Conservation (phyloP, 2,797 vertebrate genomes). For the Pangasius macronema region DNA sequence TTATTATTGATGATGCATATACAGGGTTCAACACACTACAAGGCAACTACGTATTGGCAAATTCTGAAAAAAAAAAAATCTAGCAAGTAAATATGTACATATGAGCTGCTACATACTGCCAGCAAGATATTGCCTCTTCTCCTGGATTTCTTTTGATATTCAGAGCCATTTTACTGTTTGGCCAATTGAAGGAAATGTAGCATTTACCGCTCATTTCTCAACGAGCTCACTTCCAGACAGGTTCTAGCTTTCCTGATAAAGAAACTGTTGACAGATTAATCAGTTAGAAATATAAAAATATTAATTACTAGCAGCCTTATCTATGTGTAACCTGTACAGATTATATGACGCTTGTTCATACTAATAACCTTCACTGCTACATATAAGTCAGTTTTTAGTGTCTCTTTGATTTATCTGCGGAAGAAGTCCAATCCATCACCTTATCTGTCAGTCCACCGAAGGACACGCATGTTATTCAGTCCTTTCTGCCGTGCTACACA, state of each 20-base stretch:
- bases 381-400: neutral
- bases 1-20: neutral
- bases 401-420: conserved; percentile 6
- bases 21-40: neutral
- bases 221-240: neutral
- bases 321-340: neutral
- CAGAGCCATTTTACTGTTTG: neutral
- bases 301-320: neutral
- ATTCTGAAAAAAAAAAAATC: no score
- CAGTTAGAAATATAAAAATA: neutral
- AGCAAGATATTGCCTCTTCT: neutral
- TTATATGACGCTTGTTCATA: neutral
- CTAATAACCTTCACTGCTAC: conserved; percentile 10
- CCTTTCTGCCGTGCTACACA: conserved; percentile 24
- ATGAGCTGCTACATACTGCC: neutral
- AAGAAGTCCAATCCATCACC: conserved; percentile 5
- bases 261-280: neutral
- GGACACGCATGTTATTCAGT: conserved; percentile 48
- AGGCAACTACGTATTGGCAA: neutral
- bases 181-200: neutral
- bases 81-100: no score
- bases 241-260: neutral
- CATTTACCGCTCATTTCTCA: neutral
- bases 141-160: neutral
- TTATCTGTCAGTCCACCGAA: conserved; percentile 27